Evolutionary conservation across 2,888 invertebrate genomes (phyloP).

Genomic region (Brenthis hecate): DNA sequence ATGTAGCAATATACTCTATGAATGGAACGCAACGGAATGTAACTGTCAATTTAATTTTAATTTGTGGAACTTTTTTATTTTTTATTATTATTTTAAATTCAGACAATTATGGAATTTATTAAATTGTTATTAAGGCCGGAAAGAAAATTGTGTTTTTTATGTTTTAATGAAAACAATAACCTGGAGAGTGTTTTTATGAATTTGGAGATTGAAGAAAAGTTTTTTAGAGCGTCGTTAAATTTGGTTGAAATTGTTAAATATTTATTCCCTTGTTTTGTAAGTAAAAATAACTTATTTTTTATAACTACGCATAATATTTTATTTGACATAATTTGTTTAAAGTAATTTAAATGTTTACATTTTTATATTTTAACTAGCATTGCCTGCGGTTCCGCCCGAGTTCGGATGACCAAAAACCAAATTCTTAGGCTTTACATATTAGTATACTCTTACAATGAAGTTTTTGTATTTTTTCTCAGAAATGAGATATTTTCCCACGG

Average conservation of each 20-base stretch:
- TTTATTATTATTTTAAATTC: background rate
- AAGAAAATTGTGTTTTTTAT: conserved; percentile 54
- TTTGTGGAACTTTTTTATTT: background rate
- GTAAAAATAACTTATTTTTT: conserved; percentile 37
- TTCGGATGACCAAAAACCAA: no score
- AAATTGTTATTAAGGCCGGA: conserved; percentile 34
- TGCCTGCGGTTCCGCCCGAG: no score
- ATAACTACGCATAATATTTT: background rate
- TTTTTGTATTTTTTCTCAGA: no score
- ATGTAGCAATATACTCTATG: no score
- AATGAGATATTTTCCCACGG: no score
- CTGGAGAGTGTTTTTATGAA: conserved; percentile 43
- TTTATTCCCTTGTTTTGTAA: conserved; percentile 56
- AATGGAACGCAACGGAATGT: background rate
- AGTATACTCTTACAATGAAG: no score
- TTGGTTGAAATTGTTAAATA: conserved; percentile 49
- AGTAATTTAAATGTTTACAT: background rate
- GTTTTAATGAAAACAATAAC: conserved; percentile 48
- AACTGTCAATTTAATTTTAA: conserved; percentile 10
- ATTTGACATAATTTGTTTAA: background rate
- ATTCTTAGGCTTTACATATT: no score
- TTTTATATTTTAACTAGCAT: background rate
- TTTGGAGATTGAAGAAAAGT: conserved; percentile 46
- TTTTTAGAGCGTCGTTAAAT: conserved; percentile 41
- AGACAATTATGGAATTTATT: conserved; percentile 34